Evolutionary conservation across 2,113 vertebrate genomes (phyloP), one percentile per base, ranked within the genome.

Genomic region (Poecilia latipinna): DNA sequence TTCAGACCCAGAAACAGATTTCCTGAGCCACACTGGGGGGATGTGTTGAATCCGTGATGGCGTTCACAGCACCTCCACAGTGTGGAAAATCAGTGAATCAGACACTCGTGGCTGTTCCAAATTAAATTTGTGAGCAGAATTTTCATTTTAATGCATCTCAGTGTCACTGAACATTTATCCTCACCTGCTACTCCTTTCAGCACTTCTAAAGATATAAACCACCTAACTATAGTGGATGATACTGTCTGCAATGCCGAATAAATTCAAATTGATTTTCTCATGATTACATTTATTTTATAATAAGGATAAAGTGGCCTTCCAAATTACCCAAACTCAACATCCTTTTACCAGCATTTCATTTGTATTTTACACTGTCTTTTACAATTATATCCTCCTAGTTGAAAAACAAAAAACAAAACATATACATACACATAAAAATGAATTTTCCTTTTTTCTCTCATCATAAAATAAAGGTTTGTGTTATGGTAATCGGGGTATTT

Each of bases 71-170:
- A 81, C 74, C 61, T 68, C 24, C 61, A 67, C 57, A 68, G 68
- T 35, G 72, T 78, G 64, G 74, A 82, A 74, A 85, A 87, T 83
- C 60, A 26, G 19, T 70, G 81, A 63, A 70, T 82, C 74, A 64
- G 71, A 66, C 51, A 15, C 74, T 79, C 72, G 28, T 12, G 22
- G 63, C 42, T 31, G 1, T 66, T 76, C 29, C 12, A 77, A 82
- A 83, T 81, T 64, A 69, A 42, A 68, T 72, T 77, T 10, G 13
- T 51, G 13, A 33, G n/a, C 44, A 66, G 24, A 54, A 33, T 75
- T 78, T 80, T 77, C 67, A 76, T 68, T 82, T 83, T 66, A 65
- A 80, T 73, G 44, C 61, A 42, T 65, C 15, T 15, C 32, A 31
- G n/a, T 81, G 17, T 80, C 67, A 78, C 63, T 13, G 63, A 78